Percentiles rank a stretch among this genome's conserved stretches.
These are phyloP conservation scores for Pammene aurita DNA, from an alignment of 2,888 invertebrate genomes.

Conservation along the genomic window DNA sequence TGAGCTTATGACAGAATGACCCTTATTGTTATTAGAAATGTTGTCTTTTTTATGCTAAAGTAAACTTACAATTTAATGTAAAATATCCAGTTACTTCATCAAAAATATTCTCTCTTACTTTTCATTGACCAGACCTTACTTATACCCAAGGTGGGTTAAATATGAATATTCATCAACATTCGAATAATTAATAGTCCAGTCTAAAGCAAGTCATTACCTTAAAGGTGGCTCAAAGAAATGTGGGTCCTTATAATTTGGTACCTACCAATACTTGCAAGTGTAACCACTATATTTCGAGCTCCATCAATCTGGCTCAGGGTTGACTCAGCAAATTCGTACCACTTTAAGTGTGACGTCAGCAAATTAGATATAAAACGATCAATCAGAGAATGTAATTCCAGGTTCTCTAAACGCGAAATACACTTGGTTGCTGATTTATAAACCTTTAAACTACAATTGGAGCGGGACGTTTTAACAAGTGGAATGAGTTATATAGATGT, in stretches of 20 bases:
- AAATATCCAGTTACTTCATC: neutral
- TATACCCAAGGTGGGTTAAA: neutral
- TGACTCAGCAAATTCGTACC: constrained; percentile 33
- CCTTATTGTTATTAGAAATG: no score
- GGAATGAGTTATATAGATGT: no score
- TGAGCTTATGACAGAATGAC: no score
- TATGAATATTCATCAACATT: constrained; percentile 30
- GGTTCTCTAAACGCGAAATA: constrained; percentile 3
- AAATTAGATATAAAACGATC: constrained; percentile 38
- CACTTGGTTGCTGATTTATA: neutral
- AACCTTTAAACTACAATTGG: neutral
- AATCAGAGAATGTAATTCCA: constrained; percentile 32
- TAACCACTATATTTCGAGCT: constrained; percentile 14
- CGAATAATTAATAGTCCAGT: constrained; percentile 22
- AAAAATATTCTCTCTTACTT: neutral
- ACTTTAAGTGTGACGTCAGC: constrained; percentile 36
- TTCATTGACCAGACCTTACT: neutral
- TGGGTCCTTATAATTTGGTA: constrained; percentile 13
- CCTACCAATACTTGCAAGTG: neutral
- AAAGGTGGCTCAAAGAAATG: constrained; percentile 31
- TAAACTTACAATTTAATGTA: no score
- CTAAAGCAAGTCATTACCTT: constrained; percentile 29
- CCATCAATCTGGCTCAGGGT: constrained; percentile 22
- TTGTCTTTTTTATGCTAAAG: no score
- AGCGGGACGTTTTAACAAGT: no score